Base-by-base conservation (phyloP, 1,140 invertebrate genomes). In the Octopus bimaculoides region DNA sequence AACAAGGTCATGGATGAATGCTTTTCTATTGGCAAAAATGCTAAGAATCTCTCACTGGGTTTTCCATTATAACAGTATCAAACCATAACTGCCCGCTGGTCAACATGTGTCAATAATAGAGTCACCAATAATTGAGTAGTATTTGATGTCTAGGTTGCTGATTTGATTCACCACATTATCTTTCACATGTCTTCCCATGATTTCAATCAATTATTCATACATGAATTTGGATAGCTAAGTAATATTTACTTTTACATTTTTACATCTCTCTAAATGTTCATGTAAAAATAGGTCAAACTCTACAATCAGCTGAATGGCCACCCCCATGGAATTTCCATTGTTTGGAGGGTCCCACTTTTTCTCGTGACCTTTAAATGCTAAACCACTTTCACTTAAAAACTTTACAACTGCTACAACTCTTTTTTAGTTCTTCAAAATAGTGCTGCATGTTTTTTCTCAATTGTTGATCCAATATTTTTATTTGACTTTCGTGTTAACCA, bases 401-500 rank as follows among this genome's bases (percentile, higher is more conserved):
- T n/a, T n/a, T n/a, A n/a, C n/a, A n/a, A n/a, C n/a, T n/a, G n/a
- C n/a, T n/a, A n/a, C n/a, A n/a, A n/a, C n/a, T n/a, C n/a, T n/a
- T 66, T 66, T 66, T 66, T n/a, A 66, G 61, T 66, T 10, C 61
- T 66, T 66, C 61, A 66, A 66, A 66, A 66, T 66, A 66, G 61
- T 66, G n/a, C 61, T 66, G 61, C n/a, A 66, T 66, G 61, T 66
- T 66, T 66, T 66, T n/a, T n/a, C n/a, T n/a, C 9, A 66, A n/a
- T 66, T 66, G 61, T n/a, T 66, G 61, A 66, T 66, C 61, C 61
- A 66, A n/a, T 66, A n/a, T 66, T 66, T 66, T 66, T 66, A 66
- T 66, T 66, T 66, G 61, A 66, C 61, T 66, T 66, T 66, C 61
- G 9, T 66, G 9, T 66, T 66, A 66, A 10, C 61, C 61, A 66